Base-by-base conservation (phyloP, 2,888 invertebrate species). In the Cetonia aurata region DNA sequence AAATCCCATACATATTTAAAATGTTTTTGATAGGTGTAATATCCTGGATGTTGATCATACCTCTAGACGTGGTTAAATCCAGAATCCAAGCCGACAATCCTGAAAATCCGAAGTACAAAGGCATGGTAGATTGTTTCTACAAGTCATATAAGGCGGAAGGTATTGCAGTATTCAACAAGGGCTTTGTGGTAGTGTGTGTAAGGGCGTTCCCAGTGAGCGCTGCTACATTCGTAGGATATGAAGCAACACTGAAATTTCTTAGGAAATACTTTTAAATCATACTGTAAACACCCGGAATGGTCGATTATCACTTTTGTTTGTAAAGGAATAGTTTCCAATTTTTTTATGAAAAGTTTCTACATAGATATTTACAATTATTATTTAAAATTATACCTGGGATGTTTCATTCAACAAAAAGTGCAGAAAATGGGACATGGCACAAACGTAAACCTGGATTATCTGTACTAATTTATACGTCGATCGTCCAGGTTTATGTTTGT, bases 51-150 rank as follows among this genome's bases (percentile, higher is more conserved):
- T 83, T 87, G 10, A 89, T 92, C 1, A 86, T 92, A 77, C 93
- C 93, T 0, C 85, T 92, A 56, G 93, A 94, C 83, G 91, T 92
- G 42, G 86, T 93, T 1, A 94, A 94, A 83, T 91, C 91, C 10
- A 86, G 91, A 57, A 87, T 93, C 75, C 93, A 93, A 83, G 89
- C 90, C 0, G 92, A 92, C 78, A 83, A 87, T 77, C 83, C 86
- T 56, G 76, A 76, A 1, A 80, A 86, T 37, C 87, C 88, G 1
- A 76, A 79, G 66, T 92, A 90, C 80, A 86, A 83, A 50, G 89
- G 89, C 50, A 87, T 89, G 72, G 77, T 85, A 60, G 87, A 92
- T 79, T 92, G 92, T 79, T 84, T 87, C 9, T 72, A 77, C 13
- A 85, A 87, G 71, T 88, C 90, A 73, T 89, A 87, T 75, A 80